These are phyloP conservation scores for Cryptocephalus moraei DNA, from an alignment of 2,888 invertebrate genomes.

Conservation along the genomic window DNA sequence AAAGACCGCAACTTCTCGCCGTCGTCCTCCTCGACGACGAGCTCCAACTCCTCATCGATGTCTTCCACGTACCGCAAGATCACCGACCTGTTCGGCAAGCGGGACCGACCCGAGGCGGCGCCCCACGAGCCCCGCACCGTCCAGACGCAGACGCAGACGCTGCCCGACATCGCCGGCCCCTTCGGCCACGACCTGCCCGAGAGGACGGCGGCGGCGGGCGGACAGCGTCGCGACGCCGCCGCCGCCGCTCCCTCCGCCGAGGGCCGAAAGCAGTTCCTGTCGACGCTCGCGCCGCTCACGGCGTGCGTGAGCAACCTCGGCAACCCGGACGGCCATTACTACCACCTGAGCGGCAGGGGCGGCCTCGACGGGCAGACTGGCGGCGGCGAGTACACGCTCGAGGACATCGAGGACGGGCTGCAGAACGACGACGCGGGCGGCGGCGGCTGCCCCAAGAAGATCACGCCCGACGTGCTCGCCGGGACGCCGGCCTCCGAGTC, in stretches of 20 bases:
- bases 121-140: constrained; percentile 20
- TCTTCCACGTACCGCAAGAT: constrained; percentile 56
- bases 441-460: constrained; percentile 45
- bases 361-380: constrained; percentile 46
- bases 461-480: constrained; percentile 69
- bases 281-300: constrained; percentile 67
- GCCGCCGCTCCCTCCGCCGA: no score
- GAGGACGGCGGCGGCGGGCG: constrained; percentile 1
- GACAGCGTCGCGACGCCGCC: constrained; percentile 3
- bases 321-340: constrained; percentile 48
- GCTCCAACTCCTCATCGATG: constrained; percentile 47
- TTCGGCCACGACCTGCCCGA: constrained; percentile 19
- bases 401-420: constrained; percentile 51
- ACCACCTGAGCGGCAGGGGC: constrained; percentile 40
- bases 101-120: constrained; percentile 25
- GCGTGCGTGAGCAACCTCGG: constrained; percentile 57
- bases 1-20: constrained; percentile 33
- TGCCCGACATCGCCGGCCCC: constrained; percentile 45
- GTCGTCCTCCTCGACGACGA: constrained; percentile 45
- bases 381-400: constrained; percentile 58
- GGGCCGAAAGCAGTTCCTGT: constrained; percentile 66
- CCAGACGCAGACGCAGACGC: constrained; percentile 16
- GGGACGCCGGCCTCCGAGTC: constrained; percentile 52
- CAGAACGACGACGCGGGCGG: constrained; percentile 40
- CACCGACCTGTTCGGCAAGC: constrained; percentile 48